These are phyloP conservation scores for Danio albolineatus DNA, from an alignment of 2,797 vertebrate genomes.

Conservation along the genomic window DNA sequence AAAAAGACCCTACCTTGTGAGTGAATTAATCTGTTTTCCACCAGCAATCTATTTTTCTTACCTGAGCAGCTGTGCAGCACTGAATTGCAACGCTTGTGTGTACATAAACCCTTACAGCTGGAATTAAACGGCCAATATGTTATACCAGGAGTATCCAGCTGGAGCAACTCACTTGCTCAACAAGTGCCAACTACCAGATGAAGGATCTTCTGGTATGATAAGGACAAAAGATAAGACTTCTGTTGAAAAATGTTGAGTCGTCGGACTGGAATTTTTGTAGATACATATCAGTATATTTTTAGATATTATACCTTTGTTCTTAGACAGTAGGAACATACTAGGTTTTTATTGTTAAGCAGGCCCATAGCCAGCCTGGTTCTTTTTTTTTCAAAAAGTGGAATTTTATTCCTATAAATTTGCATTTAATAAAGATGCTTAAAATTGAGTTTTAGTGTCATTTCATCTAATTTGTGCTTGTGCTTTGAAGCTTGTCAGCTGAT, in stretches of 20 bases:
- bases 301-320: conserved; percentile 54
- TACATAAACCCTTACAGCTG: conserved; percentile 59
- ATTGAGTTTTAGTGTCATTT: too few species aligned
- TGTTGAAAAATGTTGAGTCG: conserved; percentile 30
- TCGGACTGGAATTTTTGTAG: conserved; percentile 27
- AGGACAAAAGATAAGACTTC: conserved; percentile 25
- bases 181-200: conserved; percentile 47
- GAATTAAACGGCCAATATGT: conserved; percentile 60
- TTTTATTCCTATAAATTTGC: too few species aligned
- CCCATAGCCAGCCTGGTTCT: too few species aligned
- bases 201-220: conserved; percentile 50
- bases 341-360: conserved; percentile 36
- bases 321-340: conserved; percentile 34
- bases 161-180: conserved; percentile 55
- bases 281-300: conserved; percentile 49
- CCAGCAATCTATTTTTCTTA: conserved; percentile 8
- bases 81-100: conserved; percentile 54
- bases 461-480: too few species aligned
- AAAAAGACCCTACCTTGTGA: conserved; percentile 54
- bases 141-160: conserved; percentile 54
- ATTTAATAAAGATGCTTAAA: too few species aligned
- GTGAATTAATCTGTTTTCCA: neutral
- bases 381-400: too few species aligned
- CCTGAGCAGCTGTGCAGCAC: conserved; percentile 20
- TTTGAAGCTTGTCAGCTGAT: too few species aligned